phyloP scores from a whole-genome alignment of 1,140 invertebrate genomes.

The Agrypnia vestita region DNA sequence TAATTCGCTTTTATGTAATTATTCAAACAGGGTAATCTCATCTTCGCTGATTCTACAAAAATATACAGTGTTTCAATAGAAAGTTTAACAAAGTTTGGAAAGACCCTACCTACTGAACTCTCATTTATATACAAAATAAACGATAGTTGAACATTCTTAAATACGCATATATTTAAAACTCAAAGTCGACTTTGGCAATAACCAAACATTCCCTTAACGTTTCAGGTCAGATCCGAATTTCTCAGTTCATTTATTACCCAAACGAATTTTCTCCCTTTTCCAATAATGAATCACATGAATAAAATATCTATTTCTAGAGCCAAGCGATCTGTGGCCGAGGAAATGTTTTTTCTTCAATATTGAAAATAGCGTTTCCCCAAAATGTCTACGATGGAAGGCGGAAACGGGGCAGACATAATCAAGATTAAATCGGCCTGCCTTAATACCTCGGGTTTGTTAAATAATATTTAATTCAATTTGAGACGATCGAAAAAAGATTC shows the following conservation, averaged over 20 bases:
- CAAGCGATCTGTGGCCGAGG: conserved; percentile 40
- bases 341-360: conserved; percentile 38
- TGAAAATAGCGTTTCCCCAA: conserved; percentile 26
- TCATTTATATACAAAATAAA: conserved; percentile 3
- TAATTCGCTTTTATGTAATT: no score
- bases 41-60: no score
- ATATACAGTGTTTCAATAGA: no score
- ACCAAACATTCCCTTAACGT: conserved; percentile 14
- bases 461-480: conserved; percentile 33
- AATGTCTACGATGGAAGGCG: conserved; percentile 32
- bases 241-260: conserved; percentile 54
- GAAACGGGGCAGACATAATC: conserved; percentile 40
- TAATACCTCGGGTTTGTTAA: conserved; percentile 34
- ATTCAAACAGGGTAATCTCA: no score
- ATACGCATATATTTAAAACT: conserved; percentile 17
- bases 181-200: conserved; percentile 4
- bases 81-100: no score
- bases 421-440: conserved; percentile 24
- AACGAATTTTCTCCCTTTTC: conserved; percentile 44
- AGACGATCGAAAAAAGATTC: conserved; percentile 10
- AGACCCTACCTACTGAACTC: neutral
- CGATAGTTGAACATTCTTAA: neutral
- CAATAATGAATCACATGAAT: conserved; percentile 60
- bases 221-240: conserved; percentile 25
- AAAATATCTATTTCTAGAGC: conserved; percentile 57